A percentile compares a stretch with the other conserved stretches of the same genome.
These are phyloP conservation scores for Oryzias sinensis DNA, from an alignment of 2,797 vertebrate genomes.

Conservation along the genomic window DNA sequence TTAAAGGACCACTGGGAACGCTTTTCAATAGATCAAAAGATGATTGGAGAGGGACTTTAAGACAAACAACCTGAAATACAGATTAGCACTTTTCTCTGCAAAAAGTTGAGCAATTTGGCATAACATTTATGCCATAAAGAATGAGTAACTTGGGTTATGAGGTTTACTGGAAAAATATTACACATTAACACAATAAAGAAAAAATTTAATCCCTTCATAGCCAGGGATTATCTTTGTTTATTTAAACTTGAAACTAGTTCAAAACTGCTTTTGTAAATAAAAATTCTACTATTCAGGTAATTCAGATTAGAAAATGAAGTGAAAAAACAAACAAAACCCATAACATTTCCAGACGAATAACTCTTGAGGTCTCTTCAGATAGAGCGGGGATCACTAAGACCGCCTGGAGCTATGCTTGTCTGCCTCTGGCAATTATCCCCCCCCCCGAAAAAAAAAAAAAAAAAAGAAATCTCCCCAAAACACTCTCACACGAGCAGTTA, in stretches of 20 bases:
- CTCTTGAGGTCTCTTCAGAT: conserved; percentile 28
- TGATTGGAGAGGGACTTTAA: too few species aligned
- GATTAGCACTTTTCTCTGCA: conserved; percentile 23
- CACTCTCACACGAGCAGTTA: conserved; percentile 44
- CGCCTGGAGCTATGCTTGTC: conserved; percentile 46
- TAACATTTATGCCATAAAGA: conserved; percentile 30
- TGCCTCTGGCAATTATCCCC: conserved; percentile 51
- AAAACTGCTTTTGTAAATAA: not conserved
- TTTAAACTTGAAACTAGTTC: not conserved
- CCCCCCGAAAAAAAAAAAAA: too few species aligned
- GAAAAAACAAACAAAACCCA: not conserved
- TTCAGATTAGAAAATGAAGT: too few species aligned
- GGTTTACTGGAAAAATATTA: not conserved
- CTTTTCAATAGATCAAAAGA: too few species aligned
- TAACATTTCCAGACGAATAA: conserved; percentile 2
- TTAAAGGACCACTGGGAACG: too few species aligned
- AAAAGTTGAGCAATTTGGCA: conserved; percentile 50
- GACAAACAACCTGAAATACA: conserved; percentile 39
- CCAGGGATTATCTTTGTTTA: not conserved
- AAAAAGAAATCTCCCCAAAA: conserved; percentile 30
- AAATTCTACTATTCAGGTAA: too few species aligned
- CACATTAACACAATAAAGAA: not conserved
- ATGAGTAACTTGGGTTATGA: conserved; percentile 3
- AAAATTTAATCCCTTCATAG: not conserved
- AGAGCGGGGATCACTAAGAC: conserved; percentile 44